These are phyloP conservation scores for Drosophila nr. perissopoda DNA, from an alignment of 2,888 invertebrate species.

Conservation along the genomic window DNA sequence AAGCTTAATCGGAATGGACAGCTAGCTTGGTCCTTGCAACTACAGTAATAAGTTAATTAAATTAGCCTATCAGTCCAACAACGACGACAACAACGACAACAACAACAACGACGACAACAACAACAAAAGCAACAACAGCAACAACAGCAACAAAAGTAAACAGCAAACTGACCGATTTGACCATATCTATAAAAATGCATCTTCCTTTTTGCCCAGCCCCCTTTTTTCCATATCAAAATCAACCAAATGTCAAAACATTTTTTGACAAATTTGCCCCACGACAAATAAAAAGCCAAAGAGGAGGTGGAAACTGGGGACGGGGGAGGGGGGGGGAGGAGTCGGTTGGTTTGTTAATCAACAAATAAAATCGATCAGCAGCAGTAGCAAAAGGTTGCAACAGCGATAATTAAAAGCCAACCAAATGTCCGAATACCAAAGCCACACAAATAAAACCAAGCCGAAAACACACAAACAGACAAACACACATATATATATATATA, in stretches of 20 bases:
- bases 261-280: conserved; percentile 58
- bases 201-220: conserved; percentile 8
- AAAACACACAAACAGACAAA: conserved; percentile 24
- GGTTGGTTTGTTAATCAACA: conserved; percentile 33
- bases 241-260: conserved; percentile 50
- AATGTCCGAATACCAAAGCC: conserved; percentile 75
- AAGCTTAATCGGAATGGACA: conserved; percentile 73
- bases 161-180: conserved; percentile 61
- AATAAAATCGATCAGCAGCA: conserved; percentile 70
- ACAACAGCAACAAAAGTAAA: conserved; percentile 3
- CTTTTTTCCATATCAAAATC: not conserved
- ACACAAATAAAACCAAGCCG: conserved; percentile 54
- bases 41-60: conserved; percentile 63
- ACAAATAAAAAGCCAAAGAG: conserved; percentile 40
- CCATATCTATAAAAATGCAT: conserved; percentile 63
- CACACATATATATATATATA: conserved; percentile 5
- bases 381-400: conserved; percentile 40
- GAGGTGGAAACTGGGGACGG: not conserved
- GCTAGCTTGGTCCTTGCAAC: conserved; percentile 16
- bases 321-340: not conserved
- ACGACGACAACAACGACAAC: conserved; percentile 1
- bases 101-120: conserved; percentile 5
- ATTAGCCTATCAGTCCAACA: conserved; percentile 61
- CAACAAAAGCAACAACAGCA: conserved; percentile 4
- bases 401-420: conserved; percentile 80